Percentiles rank a stretch among this genome's conserved stretches.
Conservation (phyloP, 2,113 vertebrate species). For the Leucoraja erinaceus region DNA sequence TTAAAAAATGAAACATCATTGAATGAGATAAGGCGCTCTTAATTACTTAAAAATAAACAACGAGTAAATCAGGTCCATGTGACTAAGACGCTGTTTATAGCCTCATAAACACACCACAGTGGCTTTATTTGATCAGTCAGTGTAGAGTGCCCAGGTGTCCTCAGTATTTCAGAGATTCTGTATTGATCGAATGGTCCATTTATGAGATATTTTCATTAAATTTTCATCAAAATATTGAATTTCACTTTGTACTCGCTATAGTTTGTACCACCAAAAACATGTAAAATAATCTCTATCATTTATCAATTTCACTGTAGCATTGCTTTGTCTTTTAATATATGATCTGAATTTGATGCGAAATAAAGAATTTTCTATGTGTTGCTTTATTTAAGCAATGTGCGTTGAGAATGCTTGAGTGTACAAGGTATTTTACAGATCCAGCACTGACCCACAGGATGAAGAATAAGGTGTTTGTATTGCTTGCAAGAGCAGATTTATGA, state of each 20-base stretch:
- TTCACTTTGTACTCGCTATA: not conserved
- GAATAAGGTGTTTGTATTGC: not conserved
- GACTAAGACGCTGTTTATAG: not conserved
- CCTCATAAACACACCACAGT: not conserved
- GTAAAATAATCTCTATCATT: not conserved
- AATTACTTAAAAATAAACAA: not conserved
- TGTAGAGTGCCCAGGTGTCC: too few relatives aligned
- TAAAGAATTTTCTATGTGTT: not conserved
- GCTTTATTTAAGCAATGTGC: not conserved
- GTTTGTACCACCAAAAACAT: not conserved
- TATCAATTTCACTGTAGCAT: not conserved
- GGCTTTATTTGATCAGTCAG: too few relatives aligned
- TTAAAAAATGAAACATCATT: not conserved
- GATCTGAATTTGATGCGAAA: not conserved
- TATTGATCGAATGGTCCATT: not conserved
- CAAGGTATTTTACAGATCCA: not conserved
- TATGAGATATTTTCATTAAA: not conserved
- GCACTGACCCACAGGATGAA: not conserved
- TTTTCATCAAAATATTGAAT: not conserved
- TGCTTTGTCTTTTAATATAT: not conserved
- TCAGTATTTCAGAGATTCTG: too few relatives aligned
- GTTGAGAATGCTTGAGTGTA: not conserved
- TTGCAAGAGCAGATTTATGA: not conserved
- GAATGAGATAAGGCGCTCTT: not conserved
- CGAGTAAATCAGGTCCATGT: not conserved